These are phyloP conservation scores for Eupithecia tripunctaria DNA, from an alignment of 2,888 invertebrate species.

Conservation along the genomic window DNA sequence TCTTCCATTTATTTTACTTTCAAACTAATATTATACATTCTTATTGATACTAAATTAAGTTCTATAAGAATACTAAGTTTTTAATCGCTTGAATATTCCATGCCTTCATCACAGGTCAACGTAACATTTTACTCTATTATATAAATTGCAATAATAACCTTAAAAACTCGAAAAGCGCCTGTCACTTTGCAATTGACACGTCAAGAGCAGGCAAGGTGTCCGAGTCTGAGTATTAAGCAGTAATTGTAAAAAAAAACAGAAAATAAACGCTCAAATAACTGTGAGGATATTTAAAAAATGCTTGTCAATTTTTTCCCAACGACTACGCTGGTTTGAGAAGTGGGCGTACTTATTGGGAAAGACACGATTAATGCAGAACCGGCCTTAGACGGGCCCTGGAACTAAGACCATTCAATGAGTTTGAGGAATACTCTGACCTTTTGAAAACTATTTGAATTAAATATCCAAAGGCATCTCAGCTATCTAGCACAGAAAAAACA, in stretches of 20 bases:
- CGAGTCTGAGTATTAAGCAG: background rate
- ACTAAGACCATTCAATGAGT: constrained; percentile 32
- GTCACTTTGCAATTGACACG: constrained; percentile 23
- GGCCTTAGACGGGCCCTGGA: background rate
- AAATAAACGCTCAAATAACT: background rate
- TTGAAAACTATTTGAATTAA: constrained; percentile 40
- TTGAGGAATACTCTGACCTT: constrained; percentile 43
- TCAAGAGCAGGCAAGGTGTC: constrained; percentile 11
- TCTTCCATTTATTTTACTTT: too few relatives aligned
- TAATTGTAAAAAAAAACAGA: background rate
- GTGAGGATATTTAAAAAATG: background rate
- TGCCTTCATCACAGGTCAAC: background rate
- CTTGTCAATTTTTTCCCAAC: constrained; percentile 23
- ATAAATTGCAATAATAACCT: constrained; percentile 17
- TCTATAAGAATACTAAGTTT: background rate
- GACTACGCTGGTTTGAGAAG: constrained; percentile 17
- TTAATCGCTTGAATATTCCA: background rate
- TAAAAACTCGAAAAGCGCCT: constrained; percentile 10
- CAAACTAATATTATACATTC: background rate
- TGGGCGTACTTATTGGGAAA: constrained; percentile 32
- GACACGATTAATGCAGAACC: background rate
- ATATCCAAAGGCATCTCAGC: constrained; percentile 38
- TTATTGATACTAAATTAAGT: background rate
- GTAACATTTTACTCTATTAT: background rate
- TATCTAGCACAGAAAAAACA: constrained; percentile 38